Evolutionary conservation across 2,888 invertebrate species (phyloP).

Genomic region (Drosophila anceps): DNA sequence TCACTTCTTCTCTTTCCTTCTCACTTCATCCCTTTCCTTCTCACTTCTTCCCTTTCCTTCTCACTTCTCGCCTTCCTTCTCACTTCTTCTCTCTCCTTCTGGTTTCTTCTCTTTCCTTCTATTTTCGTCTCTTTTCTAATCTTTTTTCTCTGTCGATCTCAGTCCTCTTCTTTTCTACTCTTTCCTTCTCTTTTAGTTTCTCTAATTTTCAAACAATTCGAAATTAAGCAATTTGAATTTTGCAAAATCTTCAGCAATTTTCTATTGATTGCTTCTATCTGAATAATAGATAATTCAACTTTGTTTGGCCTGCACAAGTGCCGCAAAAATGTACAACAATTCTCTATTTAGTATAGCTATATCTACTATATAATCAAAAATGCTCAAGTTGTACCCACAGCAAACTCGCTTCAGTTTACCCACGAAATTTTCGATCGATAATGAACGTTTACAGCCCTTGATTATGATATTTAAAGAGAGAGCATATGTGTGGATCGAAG

Average conservation of each 20-base stretch:
- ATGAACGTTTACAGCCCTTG: not conserved
- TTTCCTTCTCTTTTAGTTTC: no score
- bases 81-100: no score
- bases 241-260: not conserved
- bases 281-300: not conserved
- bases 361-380: not conserved
- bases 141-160: not conserved
- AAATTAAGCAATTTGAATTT: no score
- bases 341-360: not conserved
- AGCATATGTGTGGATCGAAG: not conserved
- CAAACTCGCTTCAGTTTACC: not conserved
- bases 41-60: not conserved
- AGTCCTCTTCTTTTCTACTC: no score
- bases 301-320: not conserved
- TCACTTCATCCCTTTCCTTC: no score
- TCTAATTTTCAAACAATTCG: no score
- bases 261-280: not conserved
- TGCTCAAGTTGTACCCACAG: not conserved
- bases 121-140: not conserved
- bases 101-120: no score
- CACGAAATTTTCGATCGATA: constrained; percentile 2
- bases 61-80: no score
- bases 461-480: not conserved
- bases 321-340: not conserved
- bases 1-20: not conserved